Evolutionary conservation across 2,113 vertebrate species (phyloP).

Genomic region (Odocoileus hemionus): DNA sequence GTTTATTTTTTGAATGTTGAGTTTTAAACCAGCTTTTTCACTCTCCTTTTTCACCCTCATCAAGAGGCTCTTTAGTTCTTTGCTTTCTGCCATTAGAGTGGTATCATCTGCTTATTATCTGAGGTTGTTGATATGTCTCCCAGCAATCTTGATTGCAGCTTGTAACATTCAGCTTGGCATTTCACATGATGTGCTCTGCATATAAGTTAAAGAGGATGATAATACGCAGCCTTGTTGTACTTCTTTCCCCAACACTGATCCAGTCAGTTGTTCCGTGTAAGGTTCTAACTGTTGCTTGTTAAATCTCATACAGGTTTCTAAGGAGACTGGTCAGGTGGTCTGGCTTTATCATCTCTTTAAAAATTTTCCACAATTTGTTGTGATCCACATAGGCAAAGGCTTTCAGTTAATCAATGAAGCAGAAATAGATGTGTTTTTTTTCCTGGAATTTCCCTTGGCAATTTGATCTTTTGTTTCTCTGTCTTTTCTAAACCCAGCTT

Average conservation of each 20-base stretch:
- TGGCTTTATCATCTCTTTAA: not conserved
- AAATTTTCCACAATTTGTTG: not conserved
- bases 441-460: too few species aligned
- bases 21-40: not conserved
- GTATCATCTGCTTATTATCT: not conserved
- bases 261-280: not conserved
- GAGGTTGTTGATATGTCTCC: not conserved
- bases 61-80: not conserved
- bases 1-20: not conserved
- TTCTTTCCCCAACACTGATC: not conserved
- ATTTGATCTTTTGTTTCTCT: too few species aligned
- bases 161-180: not conserved
- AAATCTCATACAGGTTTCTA: not conserved
- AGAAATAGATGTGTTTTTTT: too few species aligned
- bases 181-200: not conserved
- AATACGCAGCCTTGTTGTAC: not conserved
- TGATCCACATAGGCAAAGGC: not conserved
- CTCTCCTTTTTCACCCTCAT: not conserved
- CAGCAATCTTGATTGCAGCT: not conserved
- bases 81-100: not conserved
- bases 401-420: too few species aligned
- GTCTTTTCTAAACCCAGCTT: too few species aligned
- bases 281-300: not conserved
- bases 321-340: not conserved
- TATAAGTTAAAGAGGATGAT: not conserved